Conservation (phyloP, 2,888 invertebrate genomes). For the Lasioglossum leucozonium region DNA sequence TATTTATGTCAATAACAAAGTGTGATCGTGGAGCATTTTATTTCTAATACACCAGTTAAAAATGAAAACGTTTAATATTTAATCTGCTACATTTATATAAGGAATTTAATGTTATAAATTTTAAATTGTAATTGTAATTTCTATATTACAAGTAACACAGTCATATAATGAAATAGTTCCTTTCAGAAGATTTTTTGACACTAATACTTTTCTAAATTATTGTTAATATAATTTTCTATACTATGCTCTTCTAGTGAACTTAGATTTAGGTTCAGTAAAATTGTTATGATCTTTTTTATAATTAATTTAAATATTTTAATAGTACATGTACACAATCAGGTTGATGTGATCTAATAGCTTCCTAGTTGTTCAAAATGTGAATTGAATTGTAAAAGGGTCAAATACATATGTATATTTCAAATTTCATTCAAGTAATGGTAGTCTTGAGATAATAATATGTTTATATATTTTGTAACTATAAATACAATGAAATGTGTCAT, state of each 20-base stretch:
- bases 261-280: neutral
- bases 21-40: neutral
- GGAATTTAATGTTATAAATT: neutral
- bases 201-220: neutral
- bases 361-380: neutral
- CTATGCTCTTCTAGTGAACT: neutral
- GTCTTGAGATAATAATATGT: neutral
- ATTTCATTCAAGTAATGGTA: neutral
- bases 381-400: too few relatives aligned
- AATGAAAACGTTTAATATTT: neutral
- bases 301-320: neutral
- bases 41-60: neutral
- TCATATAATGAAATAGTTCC: neutral
- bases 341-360: neutral
- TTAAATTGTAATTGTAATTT: neutral
- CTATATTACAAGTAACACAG: neutral
- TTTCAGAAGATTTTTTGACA: neutral
- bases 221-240: neutral
- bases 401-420: neutral
- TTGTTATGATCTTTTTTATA: neutral
- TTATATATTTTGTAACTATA: neutral
- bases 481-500: constrained; percentile 12
- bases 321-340: neutral
- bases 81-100: neutral
- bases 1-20: neutral